These are phyloP conservation scores for Phymatocera aterrima DNA, from an alignment of 2,888 invertebrate species.

Conservation along the genomic window DNA sequence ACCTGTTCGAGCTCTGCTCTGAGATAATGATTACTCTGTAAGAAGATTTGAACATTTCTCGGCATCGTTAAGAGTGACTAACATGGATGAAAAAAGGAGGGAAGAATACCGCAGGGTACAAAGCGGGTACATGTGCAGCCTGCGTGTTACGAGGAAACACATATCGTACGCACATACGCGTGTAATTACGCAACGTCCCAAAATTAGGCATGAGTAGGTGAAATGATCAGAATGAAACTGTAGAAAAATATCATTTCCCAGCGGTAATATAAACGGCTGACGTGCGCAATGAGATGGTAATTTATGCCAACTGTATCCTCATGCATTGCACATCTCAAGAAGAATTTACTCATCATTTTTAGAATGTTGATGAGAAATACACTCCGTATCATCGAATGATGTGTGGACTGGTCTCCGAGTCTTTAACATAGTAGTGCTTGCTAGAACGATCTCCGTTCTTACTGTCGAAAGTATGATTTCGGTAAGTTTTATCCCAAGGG, in stretches of 20 bases:
- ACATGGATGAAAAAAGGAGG: neutral
- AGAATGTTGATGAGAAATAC: neutral
- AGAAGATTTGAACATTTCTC: neutral
- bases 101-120: no score
- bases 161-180: no score
- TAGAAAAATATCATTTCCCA: no score
- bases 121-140: no score
- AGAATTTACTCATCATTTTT: neutral
- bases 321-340: neutral
- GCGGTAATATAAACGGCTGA: neutral
- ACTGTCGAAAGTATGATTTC: neutral
- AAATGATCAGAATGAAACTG: neutral
- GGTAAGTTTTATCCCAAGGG: neutral
- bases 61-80: neutral
- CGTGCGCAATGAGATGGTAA: neutral
- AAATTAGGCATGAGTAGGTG: no score
- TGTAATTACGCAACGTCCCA: neutral
- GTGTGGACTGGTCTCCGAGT: neutral
- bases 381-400: neutral
- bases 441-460: neutral
- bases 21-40: slow-evolving; percentile 24
- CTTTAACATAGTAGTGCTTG: neutral
- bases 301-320: neutral
- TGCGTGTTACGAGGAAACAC: neutral
- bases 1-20: neutral